These are phyloP conservation scores for Hystrix brachyura DNA, from an alignment of 2,113 vertebrate genomes.

Conservation along the genomic window DNA sequence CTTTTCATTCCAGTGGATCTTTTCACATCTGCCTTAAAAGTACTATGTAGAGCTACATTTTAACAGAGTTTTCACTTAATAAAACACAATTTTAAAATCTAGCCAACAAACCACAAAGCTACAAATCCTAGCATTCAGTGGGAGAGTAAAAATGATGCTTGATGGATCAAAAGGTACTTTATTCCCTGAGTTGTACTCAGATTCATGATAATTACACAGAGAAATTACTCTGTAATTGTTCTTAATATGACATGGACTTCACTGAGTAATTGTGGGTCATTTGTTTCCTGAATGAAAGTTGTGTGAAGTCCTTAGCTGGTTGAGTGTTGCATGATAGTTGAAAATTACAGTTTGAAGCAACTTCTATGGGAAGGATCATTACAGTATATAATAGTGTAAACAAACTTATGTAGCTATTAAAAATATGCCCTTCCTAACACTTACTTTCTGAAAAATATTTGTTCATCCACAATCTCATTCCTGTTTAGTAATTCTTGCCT, in stretches of 20 bases:
- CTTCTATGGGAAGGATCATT: neutral
- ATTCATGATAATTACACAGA: conserved; percentile 57
- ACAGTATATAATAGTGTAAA: conserved; percentile 1
- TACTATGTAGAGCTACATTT: neutral
- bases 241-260: conserved; percentile 51
- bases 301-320: neutral
- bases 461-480: neutral
- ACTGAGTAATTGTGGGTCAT: conserved; percentile 46
- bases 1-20: conserved; percentile 49
- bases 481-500: conserved; percentile 14
- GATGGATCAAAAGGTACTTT: conserved; percentile 53
- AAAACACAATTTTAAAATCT: conserved; percentile 57
- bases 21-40: conserved; percentile 53
- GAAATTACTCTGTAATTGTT: conserved; percentile 65
- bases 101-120: conserved; percentile 42
- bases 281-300: conserved; percentile 33
- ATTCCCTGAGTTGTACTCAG: neutral
- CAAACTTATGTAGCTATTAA: neutral
- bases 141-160: conserved; percentile 43
- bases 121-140: conserved; percentile 43
- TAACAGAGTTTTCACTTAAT: conserved; percentile 52
- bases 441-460: conserved; percentile 1
- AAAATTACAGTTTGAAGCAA: conserved; percentile 30
- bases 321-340: conserved; percentile 59
- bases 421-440: neutral